Evolutionary conservation across 1,140 invertebrate genomes (phyloP), one percentile per base, ranked within the genome.

Genomic region (Frieseomelitta varia): DNA sequence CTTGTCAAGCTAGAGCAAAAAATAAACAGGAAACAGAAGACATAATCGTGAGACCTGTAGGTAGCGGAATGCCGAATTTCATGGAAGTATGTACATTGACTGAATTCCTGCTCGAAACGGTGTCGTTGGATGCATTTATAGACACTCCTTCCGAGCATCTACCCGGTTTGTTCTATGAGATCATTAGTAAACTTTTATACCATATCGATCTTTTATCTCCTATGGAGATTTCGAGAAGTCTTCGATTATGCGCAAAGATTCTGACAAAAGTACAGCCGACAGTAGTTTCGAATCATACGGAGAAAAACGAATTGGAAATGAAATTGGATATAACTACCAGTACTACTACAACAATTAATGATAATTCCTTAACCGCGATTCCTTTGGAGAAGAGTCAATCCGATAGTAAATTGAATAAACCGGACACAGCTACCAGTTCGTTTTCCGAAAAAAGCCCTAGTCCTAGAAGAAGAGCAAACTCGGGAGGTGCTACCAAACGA

Each of bases 81-180:
- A 92, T 96, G 53, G 97, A 97, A 93, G 95, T 97, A 24, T 98
- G 97, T 92, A 93, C 96, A 24, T 93, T 98, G 3, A 96, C 97
- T 14, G 97, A 97, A 91, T 98, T 98, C 92, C 94, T 98, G 2
- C 92, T 98, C 71, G 97, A 98, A 85, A 96, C 97, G 11, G 96
- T 98, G 1, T 97, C 97, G 0, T 94, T 98, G 72, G 98, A 98
- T 92, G 97, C 97, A 51, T 98, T 97, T 89, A 95, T 96, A 55
- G 97, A 98, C 90, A 98, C 96, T 21, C 97, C 97, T n/a, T 97
- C 97, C 12, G 97, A 98, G 85, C 97, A 98, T 92, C 92, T 98
- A 21, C 97, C 97, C 12, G 96, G 96, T 80, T 95, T 98, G 65
- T 96, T 98, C 89, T 94, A 96, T 68, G 95, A 96, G 81, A 96